These are phyloP conservation scores for Diachasmimorpha longicaudata DNA, from an alignment of 1,140 invertebrate genomes.

Conservation along the genomic window DNA sequence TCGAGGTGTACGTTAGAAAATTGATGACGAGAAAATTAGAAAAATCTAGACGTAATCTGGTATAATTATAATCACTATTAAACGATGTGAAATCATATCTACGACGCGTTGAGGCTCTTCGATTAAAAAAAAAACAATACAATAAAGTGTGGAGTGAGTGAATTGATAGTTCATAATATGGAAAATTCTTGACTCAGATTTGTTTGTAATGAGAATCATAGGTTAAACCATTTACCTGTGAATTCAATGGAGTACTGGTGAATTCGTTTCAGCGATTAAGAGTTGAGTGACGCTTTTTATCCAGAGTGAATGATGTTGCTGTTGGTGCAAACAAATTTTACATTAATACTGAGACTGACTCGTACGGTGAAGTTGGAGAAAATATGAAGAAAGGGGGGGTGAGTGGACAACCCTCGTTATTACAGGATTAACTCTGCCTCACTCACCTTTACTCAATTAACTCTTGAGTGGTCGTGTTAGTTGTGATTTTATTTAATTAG, in stretches of 20 bases:
- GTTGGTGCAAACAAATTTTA: background rate
- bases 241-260: no score
- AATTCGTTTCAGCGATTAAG: no score
- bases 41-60: background rate
- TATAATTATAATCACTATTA: slow-evolving; percentile 20
- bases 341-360: background rate
- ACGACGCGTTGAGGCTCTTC: slow-evolving; percentile 25
- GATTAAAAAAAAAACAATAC: slow-evolving; percentile 14
- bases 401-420: background rate
- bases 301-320: no score
- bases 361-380: background rate
- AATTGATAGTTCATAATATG: background rate
- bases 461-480: no score
- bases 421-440: background rate
- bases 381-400: background rate
- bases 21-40: background rate
- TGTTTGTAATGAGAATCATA: no score
- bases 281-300: no score
- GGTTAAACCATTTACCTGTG: no score
- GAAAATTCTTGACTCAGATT: background rate
- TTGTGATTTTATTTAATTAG: no score
- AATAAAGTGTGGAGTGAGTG: background rate
- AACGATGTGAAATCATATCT: slow-evolving; percentile 32
- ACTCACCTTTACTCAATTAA: background rate
- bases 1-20: background rate